Evolutionary conservation across 2,797 vertebrate genomes (phyloP).

Genomic region (Enteromius unitaeniatus): DNA sequence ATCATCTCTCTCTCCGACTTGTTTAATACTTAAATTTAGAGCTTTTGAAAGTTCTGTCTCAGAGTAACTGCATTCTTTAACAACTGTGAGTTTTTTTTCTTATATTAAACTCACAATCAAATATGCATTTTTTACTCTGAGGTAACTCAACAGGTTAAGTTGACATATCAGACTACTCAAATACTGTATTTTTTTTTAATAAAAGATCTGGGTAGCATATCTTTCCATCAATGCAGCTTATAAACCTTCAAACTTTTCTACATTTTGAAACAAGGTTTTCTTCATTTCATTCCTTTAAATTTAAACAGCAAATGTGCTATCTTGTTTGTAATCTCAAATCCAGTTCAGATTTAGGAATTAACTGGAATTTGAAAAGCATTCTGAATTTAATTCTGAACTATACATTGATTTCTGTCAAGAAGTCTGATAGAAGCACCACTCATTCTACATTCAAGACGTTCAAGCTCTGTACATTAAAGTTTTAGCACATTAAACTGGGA

Average conservation of each 20-base stretch:
- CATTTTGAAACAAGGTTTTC: background rate
- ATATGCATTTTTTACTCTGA: background rate
- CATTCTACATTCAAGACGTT: background rate
- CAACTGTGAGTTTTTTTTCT: background rate
- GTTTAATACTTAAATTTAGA: background rate
- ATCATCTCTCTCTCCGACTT: background rate
- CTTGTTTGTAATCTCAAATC: background rate
- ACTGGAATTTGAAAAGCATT: background rate
- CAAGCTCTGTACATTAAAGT: background rate
- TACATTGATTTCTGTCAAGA: background rate
- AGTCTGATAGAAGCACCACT: background rate
- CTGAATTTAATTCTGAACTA: background rate
- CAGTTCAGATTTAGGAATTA: background rate
- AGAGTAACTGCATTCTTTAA: background rate
- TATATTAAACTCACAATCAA: background rate
- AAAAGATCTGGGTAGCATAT: background rate
- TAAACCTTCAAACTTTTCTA: background rate
- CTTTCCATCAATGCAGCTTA: background rate
- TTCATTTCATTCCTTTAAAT: background rate
- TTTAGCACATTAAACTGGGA: constrained; percentile 11
- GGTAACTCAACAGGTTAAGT: background rate
- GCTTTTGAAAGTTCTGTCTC: background rate
- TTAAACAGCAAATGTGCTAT: background rate
- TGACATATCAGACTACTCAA: background rate
- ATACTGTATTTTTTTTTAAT: background rate